Percentiles rank a stretch among this genome's conserved stretches.
Evolutionary conservation across 2,888 invertebrate species (phyloP).

Genomic region (Leptinotarsa haldemani): DNA sequence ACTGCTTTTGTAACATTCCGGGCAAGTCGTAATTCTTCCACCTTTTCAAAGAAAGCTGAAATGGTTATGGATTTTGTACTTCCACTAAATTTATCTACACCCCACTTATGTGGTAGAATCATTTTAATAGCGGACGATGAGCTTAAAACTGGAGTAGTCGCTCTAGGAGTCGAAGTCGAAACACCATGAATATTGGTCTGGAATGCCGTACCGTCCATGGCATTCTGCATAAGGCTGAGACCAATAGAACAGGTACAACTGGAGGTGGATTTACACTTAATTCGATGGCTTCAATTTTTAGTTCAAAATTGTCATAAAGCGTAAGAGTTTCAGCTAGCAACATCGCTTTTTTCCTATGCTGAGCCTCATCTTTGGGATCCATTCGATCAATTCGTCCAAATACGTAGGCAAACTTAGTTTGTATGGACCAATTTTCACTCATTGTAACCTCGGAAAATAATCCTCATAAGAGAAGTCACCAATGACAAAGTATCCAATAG

Average conservation of each 20-base stretch:
- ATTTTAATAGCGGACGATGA: neutral
- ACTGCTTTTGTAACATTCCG: constrained; percentile 3
- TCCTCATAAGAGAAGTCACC: no score
- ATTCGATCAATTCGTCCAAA: constrained; percentile 18
- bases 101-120: constrained; percentile 27
- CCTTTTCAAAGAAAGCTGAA: constrained; percentile 19
- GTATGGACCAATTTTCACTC: no score
- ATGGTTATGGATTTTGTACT: constrained; percentile 4
- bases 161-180: neutral
- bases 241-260: no score
- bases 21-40: constrained; percentile 19
- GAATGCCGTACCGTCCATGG: neutral
- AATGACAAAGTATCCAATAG: no score
- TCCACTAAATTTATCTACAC: constrained; percentile 12
- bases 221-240: neutral
- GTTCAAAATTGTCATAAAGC: neutral
- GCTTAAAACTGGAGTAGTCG: neutral
- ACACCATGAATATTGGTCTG: neutral
- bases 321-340: neutral
- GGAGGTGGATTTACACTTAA: no score
- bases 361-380: neutral
- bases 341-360: neutral
- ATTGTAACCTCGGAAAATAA: no score
- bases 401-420: constrained; percentile 17
- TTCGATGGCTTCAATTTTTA: neutral